These are phyloP conservation scores for Neocrepidodera transversa DNA, from an alignment of 2,888 invertebrate species.

Conservation along the genomic window DNA sequence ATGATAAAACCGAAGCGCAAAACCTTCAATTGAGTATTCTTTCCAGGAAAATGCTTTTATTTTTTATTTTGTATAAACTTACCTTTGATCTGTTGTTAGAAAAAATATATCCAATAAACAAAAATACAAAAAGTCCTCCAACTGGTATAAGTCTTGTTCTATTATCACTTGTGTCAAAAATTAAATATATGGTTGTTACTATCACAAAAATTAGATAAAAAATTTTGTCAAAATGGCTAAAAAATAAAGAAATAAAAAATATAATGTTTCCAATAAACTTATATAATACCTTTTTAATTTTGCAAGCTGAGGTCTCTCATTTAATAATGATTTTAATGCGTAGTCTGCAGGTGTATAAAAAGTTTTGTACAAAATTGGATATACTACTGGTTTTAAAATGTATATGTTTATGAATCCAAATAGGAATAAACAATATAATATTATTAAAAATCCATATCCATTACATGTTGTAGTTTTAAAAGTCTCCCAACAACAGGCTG, in stretches of 20 bases:
- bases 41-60: no score
- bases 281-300: background rate
- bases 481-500: constrained; percentile 26
- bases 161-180: constrained; percentile 68
- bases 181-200: constrained; percentile 67
- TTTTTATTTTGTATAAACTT: no score
- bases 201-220: constrained; percentile 61
- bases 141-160: constrained; percentile 72
- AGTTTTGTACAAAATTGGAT: constrained; percentile 35
- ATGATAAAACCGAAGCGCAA: no score
- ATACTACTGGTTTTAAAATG: constrained; percentile 36
- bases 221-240: constrained; percentile 62
- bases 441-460: constrained; percentile 45
- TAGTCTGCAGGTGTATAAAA: constrained; percentile 33
- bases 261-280: background rate
- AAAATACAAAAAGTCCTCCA: constrained; percentile 69
- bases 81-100: constrained; percentile 67
- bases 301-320: background rate
- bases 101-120: constrained; percentile 69
- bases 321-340: constrained; percentile 2
- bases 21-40: no score
- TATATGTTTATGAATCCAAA: constrained; percentile 37
- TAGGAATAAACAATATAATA: constrained; percentile 41
- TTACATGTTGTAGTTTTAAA: constrained; percentile 38
- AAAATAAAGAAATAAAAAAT: constrained; percentile 39